Evolutionary conservation across 64 coral and sea anemone species (phyloP).

Genomic region (Orbicella faveolata): DNA sequence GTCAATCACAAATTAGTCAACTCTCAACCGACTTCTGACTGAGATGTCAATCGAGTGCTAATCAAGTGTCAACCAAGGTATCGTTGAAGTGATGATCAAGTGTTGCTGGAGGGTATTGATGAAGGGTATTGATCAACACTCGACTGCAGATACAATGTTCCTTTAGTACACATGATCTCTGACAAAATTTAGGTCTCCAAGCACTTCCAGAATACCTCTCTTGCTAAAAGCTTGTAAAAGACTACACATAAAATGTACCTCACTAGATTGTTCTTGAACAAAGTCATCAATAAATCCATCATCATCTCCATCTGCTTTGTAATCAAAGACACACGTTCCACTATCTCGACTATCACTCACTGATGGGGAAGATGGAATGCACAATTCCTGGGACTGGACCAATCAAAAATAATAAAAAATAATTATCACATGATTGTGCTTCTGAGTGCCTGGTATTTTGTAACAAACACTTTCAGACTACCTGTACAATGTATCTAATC

Average conservation of each 20-base stretch:
- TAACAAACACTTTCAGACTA: not conserved
- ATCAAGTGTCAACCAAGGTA: too few species aligned
- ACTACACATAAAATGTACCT: not conserved
- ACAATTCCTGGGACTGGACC: not conserved
- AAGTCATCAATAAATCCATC: constrained; percentile 82
- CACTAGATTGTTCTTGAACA: constrained; percentile 54
- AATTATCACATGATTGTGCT: too few species aligned
- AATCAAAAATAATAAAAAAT: not conserved
- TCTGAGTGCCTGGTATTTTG: not conserved
- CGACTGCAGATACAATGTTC: too few species aligned
- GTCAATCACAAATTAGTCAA: too few species aligned
- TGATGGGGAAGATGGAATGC: constrained; percentile 56
- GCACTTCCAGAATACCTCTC: not conserved
- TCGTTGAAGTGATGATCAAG: too few species aligned
- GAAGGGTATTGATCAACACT: too few species aligned
- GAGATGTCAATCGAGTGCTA: too few species aligned
- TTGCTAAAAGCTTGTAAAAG: not conserved
- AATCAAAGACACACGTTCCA: constrained; percentile 71
- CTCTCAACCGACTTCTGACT: too few species aligned
- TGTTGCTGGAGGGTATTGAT: too few species aligned
- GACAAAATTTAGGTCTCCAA: too few species aligned
- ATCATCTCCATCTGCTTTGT: constrained; percentile 65
- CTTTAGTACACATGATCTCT: too few species aligned
- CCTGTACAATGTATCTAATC: too few species aligned
- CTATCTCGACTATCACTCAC: constrained; percentile 69